Conservation (phyloP, 2,113 vertebrate species). For the Rallus limicola region DNA sequence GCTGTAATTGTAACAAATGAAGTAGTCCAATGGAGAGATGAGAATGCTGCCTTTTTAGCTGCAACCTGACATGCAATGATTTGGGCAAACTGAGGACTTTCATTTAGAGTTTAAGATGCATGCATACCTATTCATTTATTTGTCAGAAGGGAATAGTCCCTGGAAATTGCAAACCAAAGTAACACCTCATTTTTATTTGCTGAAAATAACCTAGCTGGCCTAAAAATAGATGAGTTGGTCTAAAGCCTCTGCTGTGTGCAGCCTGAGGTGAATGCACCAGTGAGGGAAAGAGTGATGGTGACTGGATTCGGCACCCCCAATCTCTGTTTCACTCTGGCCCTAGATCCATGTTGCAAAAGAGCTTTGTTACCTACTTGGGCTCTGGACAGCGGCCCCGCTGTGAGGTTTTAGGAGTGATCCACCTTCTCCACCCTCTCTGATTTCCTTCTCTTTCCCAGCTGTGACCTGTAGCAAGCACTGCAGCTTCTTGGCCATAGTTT, state of each 20-base stretch:
- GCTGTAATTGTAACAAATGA: not conserved
- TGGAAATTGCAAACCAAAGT: not conserved
- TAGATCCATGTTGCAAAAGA: not conserved
- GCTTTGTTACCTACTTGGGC: not conserved
- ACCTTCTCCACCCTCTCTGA: not conserved
- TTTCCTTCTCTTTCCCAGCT: not conserved
- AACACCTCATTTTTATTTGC: not conserved
- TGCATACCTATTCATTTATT: not conserved
- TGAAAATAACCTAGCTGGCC: not conserved
- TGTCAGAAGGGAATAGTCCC: not conserved
- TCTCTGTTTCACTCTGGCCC: not conserved
- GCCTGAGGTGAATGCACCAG: not conserved
- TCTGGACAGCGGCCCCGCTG: accelerated
- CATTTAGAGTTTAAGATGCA: not conserved
- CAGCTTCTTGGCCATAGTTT: not conserved
- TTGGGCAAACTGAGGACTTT: not conserved
- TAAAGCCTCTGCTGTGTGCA: not conserved
- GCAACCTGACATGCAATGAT: not conserved
- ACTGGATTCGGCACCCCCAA: not conserved
- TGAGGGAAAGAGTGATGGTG: not conserved
- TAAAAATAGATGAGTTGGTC: not conserved
- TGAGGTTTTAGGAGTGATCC: not conserved
- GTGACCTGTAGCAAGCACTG: not conserved
- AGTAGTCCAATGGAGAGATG: not conserved
- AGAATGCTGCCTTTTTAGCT: not conserved